Evolutionary conservation across 2,797 vertebrate species (phyloP).

Genomic region (Lacerta bilineata): DNA sequence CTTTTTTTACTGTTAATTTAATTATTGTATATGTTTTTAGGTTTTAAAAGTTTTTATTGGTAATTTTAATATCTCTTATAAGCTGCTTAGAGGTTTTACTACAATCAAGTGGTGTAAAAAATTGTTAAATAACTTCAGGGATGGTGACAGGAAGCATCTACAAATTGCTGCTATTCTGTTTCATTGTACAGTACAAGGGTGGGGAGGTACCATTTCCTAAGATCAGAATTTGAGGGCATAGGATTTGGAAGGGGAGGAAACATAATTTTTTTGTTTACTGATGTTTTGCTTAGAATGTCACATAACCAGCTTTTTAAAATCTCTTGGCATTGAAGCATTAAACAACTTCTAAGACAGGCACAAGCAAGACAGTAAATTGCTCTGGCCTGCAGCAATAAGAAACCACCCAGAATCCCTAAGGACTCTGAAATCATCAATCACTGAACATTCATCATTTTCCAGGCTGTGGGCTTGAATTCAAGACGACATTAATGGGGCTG

Average conservation of each 20-base stretch:
- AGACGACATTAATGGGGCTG: constrained; percentile 76
- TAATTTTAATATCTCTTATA: too few relatives aligned
- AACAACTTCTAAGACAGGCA: constrained; percentile 54
- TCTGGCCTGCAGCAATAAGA: constrained; percentile 66
- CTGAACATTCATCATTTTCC: constrained; percentile 83
- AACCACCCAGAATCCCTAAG: constrained; percentile 67
- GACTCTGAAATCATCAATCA: constrained; percentile 87
- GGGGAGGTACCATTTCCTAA: background rate
- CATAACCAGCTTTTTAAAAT: constrained; percentile 29
- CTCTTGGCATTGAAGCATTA: constrained; percentile 27
- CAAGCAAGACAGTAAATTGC: constrained; percentile 60
- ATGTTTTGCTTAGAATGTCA: background rate
- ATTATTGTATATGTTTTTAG: too few relatives aligned
- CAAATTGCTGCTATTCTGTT: constrained; percentile 21
- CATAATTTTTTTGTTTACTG: too few relatives aligned
- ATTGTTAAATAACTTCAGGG: too few relatives aligned
- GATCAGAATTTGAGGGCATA: background rate
- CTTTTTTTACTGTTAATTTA: too few relatives aligned
- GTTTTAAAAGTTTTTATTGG: too few relatives aligned
- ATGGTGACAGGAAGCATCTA: background rate
- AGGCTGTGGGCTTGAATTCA: constrained; percentile 77
- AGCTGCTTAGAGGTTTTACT: too few relatives aligned
- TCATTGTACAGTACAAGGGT: background rate
- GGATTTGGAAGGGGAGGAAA: too few relatives aligned
- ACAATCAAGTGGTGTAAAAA: too few relatives aligned